These are phyloP conservation scores for Azorinus chamasolen DNA, from an alignment of 2,888 invertebrate genomes.

Conservation along the genomic window DNA sequence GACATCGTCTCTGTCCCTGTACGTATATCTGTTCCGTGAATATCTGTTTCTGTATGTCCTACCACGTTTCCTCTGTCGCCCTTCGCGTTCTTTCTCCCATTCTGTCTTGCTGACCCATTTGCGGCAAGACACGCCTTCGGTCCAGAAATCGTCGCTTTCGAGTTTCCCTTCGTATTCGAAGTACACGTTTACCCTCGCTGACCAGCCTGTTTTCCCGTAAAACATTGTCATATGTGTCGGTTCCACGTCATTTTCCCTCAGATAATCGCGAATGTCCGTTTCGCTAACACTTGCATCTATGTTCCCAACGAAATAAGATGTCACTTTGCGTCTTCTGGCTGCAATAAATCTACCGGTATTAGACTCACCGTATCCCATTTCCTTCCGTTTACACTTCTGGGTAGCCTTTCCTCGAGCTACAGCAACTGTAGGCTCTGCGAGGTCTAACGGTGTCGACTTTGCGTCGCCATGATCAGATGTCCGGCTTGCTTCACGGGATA, in stretches of 20 bases:
- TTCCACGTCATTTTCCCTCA: neutral
- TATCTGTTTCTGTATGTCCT: too few relatives aligned
- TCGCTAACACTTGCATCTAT: slow-evolving; percentile 5
- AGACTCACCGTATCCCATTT: neutral
- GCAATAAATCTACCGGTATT: slow-evolving; percentile 9
- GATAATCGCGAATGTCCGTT: neutral
- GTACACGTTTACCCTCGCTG: neutral
- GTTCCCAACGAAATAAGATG: slow-evolving; percentile 8
- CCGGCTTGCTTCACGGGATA: too few relatives aligned
- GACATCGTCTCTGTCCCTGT: too few relatives aligned
- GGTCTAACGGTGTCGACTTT: too few relatives aligned
- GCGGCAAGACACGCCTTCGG: neutral
- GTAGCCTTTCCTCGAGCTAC: neutral
- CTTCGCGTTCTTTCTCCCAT: neutral
- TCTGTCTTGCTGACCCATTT: neutral
- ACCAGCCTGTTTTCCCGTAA: neutral
- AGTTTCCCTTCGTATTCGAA: neutral
- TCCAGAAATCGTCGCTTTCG: neutral
- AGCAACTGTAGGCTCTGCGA: neutral
- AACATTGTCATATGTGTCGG: neutral
- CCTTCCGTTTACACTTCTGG: neutral
- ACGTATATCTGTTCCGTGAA: too few relatives aligned
- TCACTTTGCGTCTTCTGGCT: neutral
- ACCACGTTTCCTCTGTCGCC: too few relatives aligned
- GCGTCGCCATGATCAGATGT: too few relatives aligned